Evolutionary conservation across 2,797 vertebrate species (phyloP), one percentile per base, ranked within the genome.

Genomic region (Sebastes matsubarae): DNA sequence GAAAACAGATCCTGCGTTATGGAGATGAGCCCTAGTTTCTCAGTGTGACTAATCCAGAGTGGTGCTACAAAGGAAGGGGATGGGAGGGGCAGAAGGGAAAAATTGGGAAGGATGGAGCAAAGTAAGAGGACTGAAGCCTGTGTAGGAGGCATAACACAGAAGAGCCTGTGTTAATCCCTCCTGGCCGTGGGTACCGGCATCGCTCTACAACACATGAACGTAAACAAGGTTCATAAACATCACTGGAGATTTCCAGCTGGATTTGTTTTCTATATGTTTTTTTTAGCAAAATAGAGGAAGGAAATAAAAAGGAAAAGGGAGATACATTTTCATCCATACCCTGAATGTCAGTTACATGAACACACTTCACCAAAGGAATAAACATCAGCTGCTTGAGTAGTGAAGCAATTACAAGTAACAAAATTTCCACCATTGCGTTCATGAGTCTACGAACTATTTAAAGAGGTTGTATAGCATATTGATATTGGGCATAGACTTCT

Each of bases 21-120:
- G 94, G 92, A 94, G 91, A 95, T 94, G 94, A 95, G 94, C 88
- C 91, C 93, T 85, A 92, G 86, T 93, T 95, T 93, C 77, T 78
- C 72, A 72, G 87, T 85, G 90, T 94, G 91, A 94, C 93, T 92
- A 94, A 95, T 94, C 81, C 87, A 87, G 79, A 87, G 84, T 79
- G 32, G 88, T 80, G 79, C 83, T 87, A 79, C 86, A 85, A 87
- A 88, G 82, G 61, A 55, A 66, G 71, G 38, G 60, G 73, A 71
- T 67, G 60, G 52, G 79, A 70, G 77, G 36, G 72, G 69, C 55
- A 68, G 71, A 69, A 57, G 69, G 63, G 67, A 83, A 85, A 89
- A 86, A 89, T 87, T 79, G 75, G 87, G 82, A 90, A 81, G 70
- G 89, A 90, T 77, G 80, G 85, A 84, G 89, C 66, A 60, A 85